Conservation (phyloP, 2,888 invertebrate species). For the Clanis bilineata region DNA sequence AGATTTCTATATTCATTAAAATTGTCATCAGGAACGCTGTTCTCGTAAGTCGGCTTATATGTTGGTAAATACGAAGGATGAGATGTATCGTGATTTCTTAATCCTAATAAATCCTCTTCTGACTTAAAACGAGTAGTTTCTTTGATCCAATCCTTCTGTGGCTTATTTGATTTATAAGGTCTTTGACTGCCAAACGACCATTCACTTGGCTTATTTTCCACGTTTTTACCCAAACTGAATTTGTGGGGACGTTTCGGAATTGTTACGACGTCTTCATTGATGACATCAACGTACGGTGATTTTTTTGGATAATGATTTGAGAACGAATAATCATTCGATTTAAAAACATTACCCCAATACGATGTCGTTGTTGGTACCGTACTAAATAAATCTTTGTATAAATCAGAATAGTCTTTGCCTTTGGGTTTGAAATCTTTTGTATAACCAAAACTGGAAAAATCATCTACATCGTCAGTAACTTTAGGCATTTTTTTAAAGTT, state of each 20-base stretch:
- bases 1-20: constrained; percentile 63
- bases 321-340: constrained; percentile 52
- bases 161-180: constrained; percentile 50
- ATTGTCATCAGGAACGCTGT: constrained; percentile 48
- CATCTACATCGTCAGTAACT: constrained; percentile 48
- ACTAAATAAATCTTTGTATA: constrained; percentile 55
- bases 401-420: constrained; percentile 53
- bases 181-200: constrained; percentile 49
- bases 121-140: constrained; percentile 65
- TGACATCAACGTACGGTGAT: constrained; percentile 46
- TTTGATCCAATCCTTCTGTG: constrained; percentile 57
- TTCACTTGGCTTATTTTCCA: constrained; percentile 49
- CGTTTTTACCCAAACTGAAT: constrained; percentile 45
- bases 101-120: constrained; percentile 71
- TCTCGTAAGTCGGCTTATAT: constrained; percentile 49
- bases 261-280: constrained; percentile 58
- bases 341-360: constrained; percentile 65
- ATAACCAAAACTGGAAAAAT: constrained; percentile 34
- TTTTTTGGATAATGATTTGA: constrained; percentile 52
- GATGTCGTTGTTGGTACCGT: constrained; percentile 51
- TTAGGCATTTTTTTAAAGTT: constrained; percentile 59
- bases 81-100: constrained; percentile 69
- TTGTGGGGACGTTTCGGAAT: constrained; percentile 64
- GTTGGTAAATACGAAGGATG: constrained; percentile 63
- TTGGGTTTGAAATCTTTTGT: constrained; percentile 51